A percentile compares a stretch with the other conserved stretches of the same genome.
Evolutionary conservation across 2,888 invertebrate species (phyloP).

Genomic region (Iphiclides podalirius): DNA sequence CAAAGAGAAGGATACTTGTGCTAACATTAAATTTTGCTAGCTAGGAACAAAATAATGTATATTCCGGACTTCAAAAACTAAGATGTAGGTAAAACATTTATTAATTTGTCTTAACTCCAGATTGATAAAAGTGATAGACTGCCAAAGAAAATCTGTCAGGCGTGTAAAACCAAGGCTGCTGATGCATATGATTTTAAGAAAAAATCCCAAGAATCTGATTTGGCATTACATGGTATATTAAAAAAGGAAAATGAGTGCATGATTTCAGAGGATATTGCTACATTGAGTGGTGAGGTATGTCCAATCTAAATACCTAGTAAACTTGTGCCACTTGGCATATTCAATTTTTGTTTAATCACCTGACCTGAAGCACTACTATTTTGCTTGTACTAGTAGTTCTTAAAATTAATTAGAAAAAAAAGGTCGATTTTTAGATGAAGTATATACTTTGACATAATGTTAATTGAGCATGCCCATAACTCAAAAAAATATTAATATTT

Average conservation of each 20-base stretch:
- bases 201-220: constrained; percentile 57
- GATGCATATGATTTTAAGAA: constrained; percentile 63
- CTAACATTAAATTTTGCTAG: no score
- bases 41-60: no score
- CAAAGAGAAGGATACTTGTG: no score
- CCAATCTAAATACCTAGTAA: neutral
- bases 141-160: constrained; percentile 58
- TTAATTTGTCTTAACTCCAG: no score
- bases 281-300: neutral
- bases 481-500: no score
- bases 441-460: no score
- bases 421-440: no score
- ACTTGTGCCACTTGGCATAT: neutral
- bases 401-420: no score
- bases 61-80: no score
- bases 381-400: no score
- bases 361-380: neutral
- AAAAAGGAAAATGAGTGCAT: constrained; percentile 40
- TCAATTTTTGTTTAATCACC: neutral
- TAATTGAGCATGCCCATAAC: no score
- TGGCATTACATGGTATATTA: constrained; percentile 45
- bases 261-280: neutral
- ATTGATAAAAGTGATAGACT: constrained; percentile 61
- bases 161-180: constrained; percentile 57
- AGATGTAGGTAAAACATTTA: no score